Evolutionary conservation across 2,888 invertebrate genomes (phyloP), one percentile per base, ranked within the genome.

Genomic region (Phortica magna): DNA sequence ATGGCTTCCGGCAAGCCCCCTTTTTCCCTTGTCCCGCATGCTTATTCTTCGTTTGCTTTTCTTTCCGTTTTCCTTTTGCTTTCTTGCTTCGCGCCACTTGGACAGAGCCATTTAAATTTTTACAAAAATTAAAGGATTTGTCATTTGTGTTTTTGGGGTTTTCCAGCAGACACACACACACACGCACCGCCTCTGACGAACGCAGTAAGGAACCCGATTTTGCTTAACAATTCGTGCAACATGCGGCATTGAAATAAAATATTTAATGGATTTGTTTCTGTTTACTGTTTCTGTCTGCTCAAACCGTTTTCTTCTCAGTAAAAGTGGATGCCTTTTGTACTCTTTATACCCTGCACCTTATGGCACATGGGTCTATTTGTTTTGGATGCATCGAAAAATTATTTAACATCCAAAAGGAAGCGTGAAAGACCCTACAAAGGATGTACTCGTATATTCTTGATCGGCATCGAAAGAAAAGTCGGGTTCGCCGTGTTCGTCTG

Each of bases 211-310:
- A 9, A 48, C 3, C 48, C 9, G 22, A 7, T 22, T 55, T 22
- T 31, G 17, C 14, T 22, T 53, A 55, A 55, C 53, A 71, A 42
- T 71, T 41, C 53, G 61, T 59, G 70, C 61, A 39, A 70, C 75
- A 75, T 75, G 70, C 70, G 76, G 53, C 70, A 22, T 48, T 73
- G 70, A 55, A 75, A 81, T 81, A 53, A 79, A 77, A 80, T 77
- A 81, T 77, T 81, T 81, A 81, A 81, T 77, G 75, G 77, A 71
- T 75, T 59, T 74, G 71, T 53, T 53, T 73, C 42, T 75, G 57
- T 41, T 55, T 74, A 73, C 81, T 79, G 74, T 71, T 65, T 17
- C 81, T 79, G 74, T 71, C 70, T 17, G 10, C 53, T 43, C 22
- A 42, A 70, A 55, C 48, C 14, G 19, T 48, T 59, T 73, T 42